Percentiles rank a stretch among this genome's conserved stretches.
These are phyloP conservation scores for Scylla paramamosain DNA, from an alignment of 1,140 invertebrate genomes.

Conservation along the genomic window DNA sequence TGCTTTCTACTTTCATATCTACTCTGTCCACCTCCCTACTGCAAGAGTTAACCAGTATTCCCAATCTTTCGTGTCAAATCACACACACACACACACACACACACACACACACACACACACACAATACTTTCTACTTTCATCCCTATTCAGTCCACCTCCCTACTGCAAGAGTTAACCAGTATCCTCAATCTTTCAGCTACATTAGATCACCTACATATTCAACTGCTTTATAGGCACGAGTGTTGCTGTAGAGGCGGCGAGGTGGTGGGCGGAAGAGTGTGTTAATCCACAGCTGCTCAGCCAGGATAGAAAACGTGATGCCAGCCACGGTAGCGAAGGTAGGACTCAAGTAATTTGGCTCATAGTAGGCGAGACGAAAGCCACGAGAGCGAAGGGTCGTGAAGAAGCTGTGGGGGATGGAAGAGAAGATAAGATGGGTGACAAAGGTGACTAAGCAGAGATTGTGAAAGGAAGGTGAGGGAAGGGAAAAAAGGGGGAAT, in stretches of 20 bases:
- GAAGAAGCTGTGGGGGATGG: conserved; percentile 47
- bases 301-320: conserved; percentile 49
- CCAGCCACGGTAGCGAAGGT: conserved; percentile 50
- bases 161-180: too few relatives aligned
- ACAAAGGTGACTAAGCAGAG: background rate
- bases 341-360: conserved; percentile 67
- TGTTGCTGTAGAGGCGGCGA: background rate
- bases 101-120: too few relatives aligned
- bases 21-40: too few relatives aligned
- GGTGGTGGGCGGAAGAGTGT: background rate
- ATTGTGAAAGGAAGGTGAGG: background rate
- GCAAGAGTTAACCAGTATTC: too few relatives aligned
- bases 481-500: background rate
- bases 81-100: too few relatives aligned
- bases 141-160: too few relatives aligned
- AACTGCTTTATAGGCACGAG: background rate
- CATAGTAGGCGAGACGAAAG: conserved; percentile 64
- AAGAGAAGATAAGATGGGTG: background rate
- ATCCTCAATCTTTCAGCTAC: background rate
- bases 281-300: conserved; percentile 74
- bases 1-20: too few relatives aligned
- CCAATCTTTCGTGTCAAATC: too few relatives aligned
- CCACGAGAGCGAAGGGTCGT: conserved; percentile 45
- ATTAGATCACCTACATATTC: background rate
- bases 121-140: too few relatives aligned